Evolutionary conservation across 2,113 vertebrate genomes (phyloP), one percentile per base, ranked within the genome.

Genomic region (Sardina pilchardus): DNA sequence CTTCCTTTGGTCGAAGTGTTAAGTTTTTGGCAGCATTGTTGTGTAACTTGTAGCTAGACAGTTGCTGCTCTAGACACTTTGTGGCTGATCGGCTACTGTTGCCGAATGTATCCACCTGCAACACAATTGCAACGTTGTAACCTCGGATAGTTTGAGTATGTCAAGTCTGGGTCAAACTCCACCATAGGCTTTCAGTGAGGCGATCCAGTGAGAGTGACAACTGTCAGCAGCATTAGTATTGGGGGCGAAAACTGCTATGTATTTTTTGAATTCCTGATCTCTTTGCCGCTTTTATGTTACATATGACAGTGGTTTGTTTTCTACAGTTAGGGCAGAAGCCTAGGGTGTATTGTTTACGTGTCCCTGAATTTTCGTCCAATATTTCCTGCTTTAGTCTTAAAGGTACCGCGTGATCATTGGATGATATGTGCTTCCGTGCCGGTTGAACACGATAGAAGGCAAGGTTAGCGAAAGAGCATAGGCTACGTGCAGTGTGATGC

Each of bases 361-460:
- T 81, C 80, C 39, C 36, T 44, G 80, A 81, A 39, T 44, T 81
- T 81, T 81, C 0, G 34, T n/a, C 80, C 39, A 81, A 81, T 81
- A 14, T 81, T 81, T 42, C 80, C 80, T 81, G 36, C 36, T 42
- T 42, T 81, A 81, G 2, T n/a, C 80, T 80, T 80, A 80, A 80
- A 80, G 80, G 36, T 44, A 81, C 80, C 36, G 80, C 43, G 17
- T 42, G 80, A 81, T 71, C 34, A 26, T 71, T 34, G 59, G 7
- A 63, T 12, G 16, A 4, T 42, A 6, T 71, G 26, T 71, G 26
- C 53, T 71, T 34, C 63, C 8, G 63, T 30, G 63, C 63, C 8
- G 26, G 63, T 34, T 71, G 63, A 8, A 24, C 21, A 59, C 16
- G 48, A 59, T n/a, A 24, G 63, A 9, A 67, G 59, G 59, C 24